Evolutionary conservation across 1,140 invertebrate genomes (phyloP), one percentile per base, ranked within the genome.

Genomic region (Drosophila athabasca): DNA sequence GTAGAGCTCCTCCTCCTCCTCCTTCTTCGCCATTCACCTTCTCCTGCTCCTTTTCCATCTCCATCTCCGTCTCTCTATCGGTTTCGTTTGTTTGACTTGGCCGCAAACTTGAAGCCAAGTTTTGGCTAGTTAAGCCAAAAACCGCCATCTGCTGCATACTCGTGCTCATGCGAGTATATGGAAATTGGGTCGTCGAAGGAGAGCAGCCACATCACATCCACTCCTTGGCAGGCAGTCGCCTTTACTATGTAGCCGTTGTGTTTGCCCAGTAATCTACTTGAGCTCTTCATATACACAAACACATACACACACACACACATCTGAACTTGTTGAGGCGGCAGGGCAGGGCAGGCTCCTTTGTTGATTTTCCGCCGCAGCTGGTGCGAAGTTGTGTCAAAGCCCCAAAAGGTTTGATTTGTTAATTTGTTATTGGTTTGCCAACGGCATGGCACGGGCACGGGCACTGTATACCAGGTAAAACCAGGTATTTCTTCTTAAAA

Each of bases 121-220:
- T 87, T 88, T 48, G 74, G 82, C 82, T 79, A 87, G 82, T 87
- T 87, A 87, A 87, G 83, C 83, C 83, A 76, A 88, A 88, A 82
- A 78, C 69, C 75, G 66, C 62, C 75, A 72, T 54, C 70, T 79
- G 82, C 60, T 60, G 75, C 70, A 87, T 13, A 39, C 11, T 39
- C 35, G 35, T 39, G 2, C 29, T 39, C 35, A 11, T 39, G 2
- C 29, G 29, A 29, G 35, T 39, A 5, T 82, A 82, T 88, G 78
- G 82, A 87, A 85, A 87, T 85, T 85, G 82, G 82, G 82, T 82
- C 81, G 79, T n/a, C 55, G 69, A 17, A 54, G 22, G 64, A 62
- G 24, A 26, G 0, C 24, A 26, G 24, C 24, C 24, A 26, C 24
- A 26, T 26, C 24, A 26, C 24, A 26, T 61, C 29, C 64, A 69